phyloP scores from a whole-genome alignment of 2,888 invertebrate species.

The Eurytoma adleriae region DNA sequence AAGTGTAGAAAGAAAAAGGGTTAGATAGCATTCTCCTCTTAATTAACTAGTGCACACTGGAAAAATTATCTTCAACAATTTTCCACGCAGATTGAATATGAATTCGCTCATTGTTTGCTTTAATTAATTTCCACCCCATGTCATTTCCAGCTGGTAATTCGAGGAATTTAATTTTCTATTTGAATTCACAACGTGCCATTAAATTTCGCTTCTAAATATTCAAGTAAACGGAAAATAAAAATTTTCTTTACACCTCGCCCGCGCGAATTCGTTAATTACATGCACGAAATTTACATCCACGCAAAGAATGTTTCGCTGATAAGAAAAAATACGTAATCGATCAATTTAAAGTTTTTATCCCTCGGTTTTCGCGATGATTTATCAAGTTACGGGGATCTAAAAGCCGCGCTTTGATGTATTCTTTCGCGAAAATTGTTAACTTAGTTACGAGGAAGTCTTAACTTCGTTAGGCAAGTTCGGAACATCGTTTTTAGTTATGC shows the following conservation, averaged over 20 bases:
- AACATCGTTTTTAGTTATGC: neutral
- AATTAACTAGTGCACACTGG: too few relatives aligned
- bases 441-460: neutral
- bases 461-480: conserved; percentile 7
- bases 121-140: too few relatives aligned
- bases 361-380: neutral
- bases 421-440: neutral
- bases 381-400: neutral
- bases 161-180: too few relatives aligned
- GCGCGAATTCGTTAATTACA: neutral
- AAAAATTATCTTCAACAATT: too few relatives aligned
- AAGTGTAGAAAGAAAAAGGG: too few relatives aligned
- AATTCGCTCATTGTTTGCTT: too few relatives aligned
- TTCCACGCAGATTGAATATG: too few relatives aligned
- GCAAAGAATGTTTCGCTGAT: neutral
- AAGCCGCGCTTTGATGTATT: neutral
- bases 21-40: too few relatives aligned
- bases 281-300: neutral
- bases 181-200: too few relatives aligned
- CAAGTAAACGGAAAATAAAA: too few relatives aligned
- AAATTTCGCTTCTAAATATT: too few relatives aligned
- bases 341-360: conserved; percentile 17
- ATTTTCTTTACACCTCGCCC: neutral
- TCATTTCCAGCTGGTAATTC: too few relatives aligned
- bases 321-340: conserved; percentile 11